A percentile compares a stretch with the other conserved stretches of the same genome.
Evolutionary conservation across 2,113 vertebrate species (phyloP).

Genomic region (Sylvilagus bachmani): DNA sequence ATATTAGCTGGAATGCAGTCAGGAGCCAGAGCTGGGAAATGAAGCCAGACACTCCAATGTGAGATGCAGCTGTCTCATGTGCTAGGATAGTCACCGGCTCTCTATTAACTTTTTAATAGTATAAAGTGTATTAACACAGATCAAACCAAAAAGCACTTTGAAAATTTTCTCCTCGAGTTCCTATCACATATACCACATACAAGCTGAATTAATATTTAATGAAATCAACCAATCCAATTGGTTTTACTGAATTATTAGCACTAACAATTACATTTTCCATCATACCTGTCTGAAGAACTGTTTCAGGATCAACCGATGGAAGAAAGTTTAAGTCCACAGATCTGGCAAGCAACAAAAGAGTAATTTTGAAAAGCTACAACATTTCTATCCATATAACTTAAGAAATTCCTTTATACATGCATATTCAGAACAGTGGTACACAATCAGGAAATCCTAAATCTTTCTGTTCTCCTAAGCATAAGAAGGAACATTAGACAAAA

Average conservation of each 20-base stretch:
- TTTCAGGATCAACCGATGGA: conserved; percentile 98
- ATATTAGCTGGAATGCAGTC: too few relatives aligned
- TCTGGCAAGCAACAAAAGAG: conserved; percentile 85
- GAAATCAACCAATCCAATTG: neutral
- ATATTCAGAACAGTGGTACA: neutral
- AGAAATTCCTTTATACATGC: conserved; percentile 42
- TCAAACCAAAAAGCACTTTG: conserved; percentile 17
- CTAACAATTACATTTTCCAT: conserved; percentile 23
- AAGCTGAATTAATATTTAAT: conserved; percentile 36
- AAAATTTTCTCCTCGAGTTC: conserved; percentile 17
- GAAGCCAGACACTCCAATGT: too few relatives aligned
- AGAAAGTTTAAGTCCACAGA: conserved; percentile 94
- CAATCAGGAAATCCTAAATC: conserved; percentile 3
- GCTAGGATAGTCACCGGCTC: too few relatives aligned
- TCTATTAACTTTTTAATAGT: neutral
- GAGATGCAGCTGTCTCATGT: too few relatives aligned
- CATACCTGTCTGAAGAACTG: conserved; percentile 97
- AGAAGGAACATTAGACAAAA: conserved; percentile 49
- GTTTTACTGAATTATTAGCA: conserved; percentile 35
- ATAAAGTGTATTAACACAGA: neutral
- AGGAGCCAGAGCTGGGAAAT: too few relatives aligned
- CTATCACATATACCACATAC: neutral
- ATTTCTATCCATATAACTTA: conserved; percentile 34
- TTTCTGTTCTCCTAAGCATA: conserved; percentile 38
- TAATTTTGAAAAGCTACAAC: neutral